phyloP scores from a whole-genome alignment of 2,797 vertebrate genomes.

The Circus cinereus region DNA sequence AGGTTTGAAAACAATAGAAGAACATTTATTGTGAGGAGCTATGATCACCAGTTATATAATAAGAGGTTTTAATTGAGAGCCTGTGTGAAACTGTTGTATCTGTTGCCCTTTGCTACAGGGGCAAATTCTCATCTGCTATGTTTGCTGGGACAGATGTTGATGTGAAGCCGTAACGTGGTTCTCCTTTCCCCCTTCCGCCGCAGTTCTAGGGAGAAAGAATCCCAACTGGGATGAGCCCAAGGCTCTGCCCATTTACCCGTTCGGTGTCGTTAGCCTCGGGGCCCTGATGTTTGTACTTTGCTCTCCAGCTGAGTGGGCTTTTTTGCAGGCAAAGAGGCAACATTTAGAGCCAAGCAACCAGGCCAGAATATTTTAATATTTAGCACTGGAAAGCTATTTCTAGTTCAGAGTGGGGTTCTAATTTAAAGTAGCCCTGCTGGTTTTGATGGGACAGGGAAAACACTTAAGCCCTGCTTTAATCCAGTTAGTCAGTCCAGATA shows the following conservation, averaged over 20 bases:
- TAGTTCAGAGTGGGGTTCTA: not conserved
- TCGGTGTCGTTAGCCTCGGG: not conserved
- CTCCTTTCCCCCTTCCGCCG: rapidly evolving
- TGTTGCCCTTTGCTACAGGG: not conserved
- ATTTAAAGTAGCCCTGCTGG: constrained; percentile 32
- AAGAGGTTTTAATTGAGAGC: not conserved
- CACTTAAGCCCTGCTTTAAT: not conserved
- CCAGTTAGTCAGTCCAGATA: not conserved
- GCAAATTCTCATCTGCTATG: not conserved
- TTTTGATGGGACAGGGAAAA: not conserved
- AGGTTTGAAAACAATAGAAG: not conserved
- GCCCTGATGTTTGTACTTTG: not conserved
- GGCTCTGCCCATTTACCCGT: not conserved
- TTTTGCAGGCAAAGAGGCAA: not conserved
- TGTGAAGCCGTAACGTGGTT: not conserved
- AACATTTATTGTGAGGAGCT: not conserved
- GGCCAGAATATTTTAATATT: not conserved
- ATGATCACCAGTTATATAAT: not conserved
- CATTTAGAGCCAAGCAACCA: not conserved
- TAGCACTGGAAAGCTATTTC: not conserved
- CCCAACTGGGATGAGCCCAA: rapidly evolving
- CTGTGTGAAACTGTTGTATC: not conserved
- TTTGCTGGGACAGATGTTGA: not conserved
- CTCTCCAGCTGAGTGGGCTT: not conserved
- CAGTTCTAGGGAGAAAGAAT: not conserved